These are phyloP conservation scores for Lordiphosa fenestrarum DNA, from an alignment of 2,888 invertebrate species.

Conservation along the genomic window DNA sequence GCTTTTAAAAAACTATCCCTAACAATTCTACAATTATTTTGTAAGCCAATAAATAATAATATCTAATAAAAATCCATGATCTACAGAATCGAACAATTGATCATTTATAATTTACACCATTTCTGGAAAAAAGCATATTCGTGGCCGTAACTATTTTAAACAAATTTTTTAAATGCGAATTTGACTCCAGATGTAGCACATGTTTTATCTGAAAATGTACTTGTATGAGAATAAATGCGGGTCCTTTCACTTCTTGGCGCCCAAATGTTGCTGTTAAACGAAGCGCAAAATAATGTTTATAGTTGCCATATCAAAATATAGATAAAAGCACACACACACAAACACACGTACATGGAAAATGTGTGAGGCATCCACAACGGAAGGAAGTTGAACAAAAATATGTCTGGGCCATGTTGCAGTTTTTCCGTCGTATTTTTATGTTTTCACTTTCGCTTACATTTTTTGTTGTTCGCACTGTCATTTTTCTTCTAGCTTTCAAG, in stretches of 20 bases:
- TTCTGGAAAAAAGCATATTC: too few relatives aligned
- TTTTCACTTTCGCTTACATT: constrained; percentile 34
- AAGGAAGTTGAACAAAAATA: constrained; percentile 1
- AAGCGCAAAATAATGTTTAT: constrained; percentile 7
- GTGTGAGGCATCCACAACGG: not conserved
- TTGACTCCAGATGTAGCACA: too few relatives aligned
- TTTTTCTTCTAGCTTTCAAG: not conserved
- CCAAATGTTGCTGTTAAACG: constrained; percentile 1
- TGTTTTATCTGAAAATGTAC: too few relatives aligned
- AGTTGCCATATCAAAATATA: not conserved
- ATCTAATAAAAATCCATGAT: too few relatives aligned
- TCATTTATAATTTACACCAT: too few relatives aligned
- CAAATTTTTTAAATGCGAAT: too few relatives aligned
- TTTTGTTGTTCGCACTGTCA: constrained; percentile 13
- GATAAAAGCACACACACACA: not conserved
- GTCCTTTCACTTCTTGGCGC: constrained; percentile 2
- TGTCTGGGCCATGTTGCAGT: not conserved
- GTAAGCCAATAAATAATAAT: too few relatives aligned
- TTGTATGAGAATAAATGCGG: not conserved
- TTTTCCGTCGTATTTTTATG: not conserved
- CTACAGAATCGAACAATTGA: too few relatives aligned
- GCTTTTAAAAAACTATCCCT: too few relatives aligned
- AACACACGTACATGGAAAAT: not conserved
- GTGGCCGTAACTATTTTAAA: too few relatives aligned
- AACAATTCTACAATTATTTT: too few relatives aligned